phyloP scores from a whole-genome alignment of 2,113 vertebrate genomes.

The Urocitellus parryii region DNA sequence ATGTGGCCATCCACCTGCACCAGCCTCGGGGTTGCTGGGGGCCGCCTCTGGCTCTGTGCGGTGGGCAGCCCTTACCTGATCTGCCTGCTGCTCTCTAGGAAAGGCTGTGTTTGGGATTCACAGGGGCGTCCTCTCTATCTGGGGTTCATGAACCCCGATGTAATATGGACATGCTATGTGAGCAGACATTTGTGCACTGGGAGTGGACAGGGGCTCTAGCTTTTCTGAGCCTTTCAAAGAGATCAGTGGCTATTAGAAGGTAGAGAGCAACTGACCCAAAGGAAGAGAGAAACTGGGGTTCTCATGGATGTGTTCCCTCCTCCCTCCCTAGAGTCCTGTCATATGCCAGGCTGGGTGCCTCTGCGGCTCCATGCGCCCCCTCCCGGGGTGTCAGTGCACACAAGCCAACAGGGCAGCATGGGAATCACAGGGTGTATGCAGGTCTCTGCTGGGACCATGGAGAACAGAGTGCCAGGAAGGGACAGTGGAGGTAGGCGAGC shows the following conservation, averaged over 20 bases:
- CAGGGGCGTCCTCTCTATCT: background rate
- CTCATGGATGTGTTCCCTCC: background rate
- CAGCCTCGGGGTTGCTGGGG: accelerated
- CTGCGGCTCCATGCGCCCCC: background rate
- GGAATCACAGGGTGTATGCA: background rate
- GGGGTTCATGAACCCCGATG: background rate
- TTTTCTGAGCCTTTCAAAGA: background rate
- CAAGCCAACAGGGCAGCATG: background rate
- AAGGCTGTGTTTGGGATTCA: background rate
- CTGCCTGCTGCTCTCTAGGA: background rate
- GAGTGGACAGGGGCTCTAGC: background rate
- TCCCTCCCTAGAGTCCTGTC: background rate
- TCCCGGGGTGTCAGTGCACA: no score
- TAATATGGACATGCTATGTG: background rate
- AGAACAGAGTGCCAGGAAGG: background rate
- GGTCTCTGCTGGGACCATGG: background rate
- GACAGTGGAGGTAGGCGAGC: accelerated
- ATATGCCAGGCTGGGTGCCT: background rate
- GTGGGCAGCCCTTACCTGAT: accelerated
- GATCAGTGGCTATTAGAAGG: background rate
- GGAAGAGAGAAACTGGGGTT: background rate
- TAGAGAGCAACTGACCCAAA: background rate
- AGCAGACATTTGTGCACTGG: background rate
- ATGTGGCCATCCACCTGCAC: background rate
- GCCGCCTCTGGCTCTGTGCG: background rate